Evolutionary conservation across 2,113 vertebrate genomes (phyloP), one percentile per base, ranked within the genome.

Genomic region (Narcine bancroftii): DNA sequence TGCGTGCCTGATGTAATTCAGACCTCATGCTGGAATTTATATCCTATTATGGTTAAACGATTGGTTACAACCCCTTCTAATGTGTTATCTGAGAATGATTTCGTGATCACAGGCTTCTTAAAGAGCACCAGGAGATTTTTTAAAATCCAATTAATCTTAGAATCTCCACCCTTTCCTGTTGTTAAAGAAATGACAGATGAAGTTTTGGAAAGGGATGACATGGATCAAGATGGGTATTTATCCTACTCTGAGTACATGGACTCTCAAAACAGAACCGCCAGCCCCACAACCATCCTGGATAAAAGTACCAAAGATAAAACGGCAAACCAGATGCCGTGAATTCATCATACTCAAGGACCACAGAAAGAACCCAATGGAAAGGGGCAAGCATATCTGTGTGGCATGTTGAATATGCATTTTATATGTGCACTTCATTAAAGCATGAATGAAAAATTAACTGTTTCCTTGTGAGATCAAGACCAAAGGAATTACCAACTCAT

Each of bases 161-260:
- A 13, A 85, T 85, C 15, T 15, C 36, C 53, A 60, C 33, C 60
- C 53, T 60, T 81, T 75, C 76, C 26, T 92, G 50, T 60, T 81
- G 65, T 42, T 72, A 15, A 71, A 93, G 93, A 50, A 33, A 93
- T 93, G 93, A 93, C 93, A 9, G 93, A 93, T 92, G 93, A 93
- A 56, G 93, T 93, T 63, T 92, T 93, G 39, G 73, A 93, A 72
- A 83, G 92, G 60, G 93, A 93, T 85, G 93, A 93, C 60, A 33
- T 92, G 50, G 93, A 93, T 45, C 91, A 85, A 50, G 93, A 93
- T 76, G 93, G 93, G 3, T 93, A 93, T 87, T 92, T 93, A 89
- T 92, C 93, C 29, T 93, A 91, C 26, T 92, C 45, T 9, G 93
- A 93, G 47, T 93, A 93, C 39, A 92, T 93, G 81, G 92, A 93